These are phyloP conservation scores for Amphimedon queenslandica DNA, from an alignment of 37 sponge, comb jelly and placozoan genomes.

Conservation along the genomic window DNA sequence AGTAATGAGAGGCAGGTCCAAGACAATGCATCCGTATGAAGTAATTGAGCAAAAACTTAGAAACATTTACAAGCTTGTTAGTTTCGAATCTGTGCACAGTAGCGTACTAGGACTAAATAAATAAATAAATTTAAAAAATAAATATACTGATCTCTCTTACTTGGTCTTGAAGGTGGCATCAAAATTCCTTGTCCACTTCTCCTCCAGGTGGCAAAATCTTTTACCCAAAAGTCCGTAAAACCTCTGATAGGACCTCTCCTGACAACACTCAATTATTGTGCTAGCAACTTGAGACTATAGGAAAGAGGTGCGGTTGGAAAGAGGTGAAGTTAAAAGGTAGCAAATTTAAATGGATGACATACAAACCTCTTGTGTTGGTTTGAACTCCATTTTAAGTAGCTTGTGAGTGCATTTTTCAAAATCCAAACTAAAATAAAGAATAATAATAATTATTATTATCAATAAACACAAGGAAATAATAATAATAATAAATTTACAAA, in stretches of 20 bases:
- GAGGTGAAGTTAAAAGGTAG: background rate
- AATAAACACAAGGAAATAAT: too few relatives aligned
- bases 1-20: slow-evolving; percentile 91
- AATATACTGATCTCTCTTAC: slow-evolving; percentile 7
- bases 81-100: slow-evolving; percentile 96
- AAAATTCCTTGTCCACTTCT: slow-evolving; percentile 80
- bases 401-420: slow-evolving; percentile 99
- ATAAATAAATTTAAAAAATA: background rate
- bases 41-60: slow-evolving; percentile 90
- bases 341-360: too few relatives aligned
- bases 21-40: slow-evolving; percentile 93
- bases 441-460: too few relatives aligned
- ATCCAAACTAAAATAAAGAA: slow-evolving; percentile 68
- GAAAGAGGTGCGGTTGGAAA: background rate
- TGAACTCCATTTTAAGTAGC: slow-evolving; percentile 71
- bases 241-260: slow-evolving; percentile 83
- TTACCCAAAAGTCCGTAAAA: slow-evolving; percentile 86
- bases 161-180: slow-evolving; percentile 72
- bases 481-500: background rate
- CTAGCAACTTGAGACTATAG: slow-evolving; percentile 59
- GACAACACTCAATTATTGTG: slow-evolving; percentile 92
- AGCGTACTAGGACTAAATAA: slow-evolving; percentile 49
- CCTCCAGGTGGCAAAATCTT: slow-evolving; percentile 87
- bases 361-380: slow-evolving; percentile 80
- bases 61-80: slow-evolving; percentile 95